Evolutionary conservation across 2,797 vertebrate genomes (phyloP).

Genomic region (Pristis pectinata): DNA sequence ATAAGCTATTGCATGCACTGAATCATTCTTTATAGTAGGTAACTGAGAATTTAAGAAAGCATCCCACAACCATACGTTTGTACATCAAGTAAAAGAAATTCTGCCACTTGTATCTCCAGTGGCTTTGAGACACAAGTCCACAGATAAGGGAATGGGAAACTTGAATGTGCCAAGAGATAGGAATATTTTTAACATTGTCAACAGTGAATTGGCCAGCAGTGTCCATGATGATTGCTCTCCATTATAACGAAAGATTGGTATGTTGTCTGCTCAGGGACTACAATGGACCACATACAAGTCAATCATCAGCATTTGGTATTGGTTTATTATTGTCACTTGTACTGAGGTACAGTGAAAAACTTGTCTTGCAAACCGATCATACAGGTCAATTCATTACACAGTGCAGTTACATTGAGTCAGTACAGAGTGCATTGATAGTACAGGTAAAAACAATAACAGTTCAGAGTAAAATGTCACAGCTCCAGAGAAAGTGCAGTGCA

Average conservation of each 20-base stretch:
- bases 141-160: neutral
- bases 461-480: no score
- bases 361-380: no score
- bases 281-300: neutral
- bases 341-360: no score
- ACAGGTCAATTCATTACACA: no score
- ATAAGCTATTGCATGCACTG: neutral
- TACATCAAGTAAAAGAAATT: no score
- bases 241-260: neutral
- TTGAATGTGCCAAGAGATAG: neutral
- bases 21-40: neutral
- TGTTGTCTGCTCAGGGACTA: neutral
- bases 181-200: neutral
- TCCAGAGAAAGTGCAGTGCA: no score
- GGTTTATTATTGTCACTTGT: no score
- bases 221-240: no score
- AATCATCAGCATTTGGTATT: neutral
- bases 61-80: neutral
- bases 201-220: no score
- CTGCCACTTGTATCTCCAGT: neutral
- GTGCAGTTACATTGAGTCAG: no score
- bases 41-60: neutral
- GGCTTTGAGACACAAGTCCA: neutral
- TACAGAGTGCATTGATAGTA: no score
- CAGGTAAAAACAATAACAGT: no score